Evolutionary conservation across 2,113 vertebrate genomes (phyloP), one percentile per base, ranked within the genome.

Genomic region (Piaya cayana): DNA sequence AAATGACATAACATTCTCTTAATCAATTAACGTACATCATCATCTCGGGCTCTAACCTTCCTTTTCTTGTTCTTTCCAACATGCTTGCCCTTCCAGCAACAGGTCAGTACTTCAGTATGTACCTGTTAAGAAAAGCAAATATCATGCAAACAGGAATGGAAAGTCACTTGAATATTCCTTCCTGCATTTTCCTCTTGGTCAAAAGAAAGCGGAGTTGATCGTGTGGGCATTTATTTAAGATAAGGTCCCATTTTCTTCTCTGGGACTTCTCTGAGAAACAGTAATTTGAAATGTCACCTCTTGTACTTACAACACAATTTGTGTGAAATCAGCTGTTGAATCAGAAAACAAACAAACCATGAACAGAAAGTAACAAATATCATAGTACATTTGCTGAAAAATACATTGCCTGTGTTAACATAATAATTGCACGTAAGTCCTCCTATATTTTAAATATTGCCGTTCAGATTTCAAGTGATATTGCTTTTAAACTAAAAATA

Each of bases 101-200:
- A 56, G 65, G 18, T 30, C 36, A 53, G 26, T 21, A 8, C 0
- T 2, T 22, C n/a, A 72, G 7, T 0, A 0, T 68, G 32, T 65
- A 55, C 50, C 34, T 65, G n/a, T 23, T 49, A 79, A 68, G 1
- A 4, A 70, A 65, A 90, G 55, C 29, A 74, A 90, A 21, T 60
- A 36, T 15, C 21, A 6, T 20, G 36, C 22, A 79, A 64, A 77
- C 25, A 77, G 25, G 59, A 76, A 72, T 16, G 20, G 63, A 70
- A 92, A 77, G 29, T 70, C 1, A 1, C 34, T 70, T 69, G 47
- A 74, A 29, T 59, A 55, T 82, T 69, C 64, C 37, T 85, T 82
- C 42, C 43, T 79, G n/a, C 3, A 1, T 36, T 94, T 82, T 85
- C 11, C 34, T 82, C 20, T 32, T 52, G 12, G 30, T 37, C 25